Base-by-base conservation (phyloP, 1,140 invertebrate species). In the Diachasma alloeum region DNA sequence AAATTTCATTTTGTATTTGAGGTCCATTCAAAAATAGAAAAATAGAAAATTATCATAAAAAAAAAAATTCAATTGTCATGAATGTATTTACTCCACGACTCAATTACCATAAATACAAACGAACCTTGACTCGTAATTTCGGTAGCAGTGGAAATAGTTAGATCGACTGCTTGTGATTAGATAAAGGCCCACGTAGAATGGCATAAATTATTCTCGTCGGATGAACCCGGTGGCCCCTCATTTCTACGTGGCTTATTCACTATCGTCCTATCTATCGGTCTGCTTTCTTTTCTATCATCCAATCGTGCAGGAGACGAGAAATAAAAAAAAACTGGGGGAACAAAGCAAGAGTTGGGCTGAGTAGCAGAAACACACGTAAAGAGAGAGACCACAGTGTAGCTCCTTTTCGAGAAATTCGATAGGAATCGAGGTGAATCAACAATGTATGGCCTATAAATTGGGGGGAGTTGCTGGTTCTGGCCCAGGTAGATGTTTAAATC, bases 391-490 rank as follows among this genome's bases (percentile, higher is more conserved):
- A 53, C 48, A 53, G 17, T 17, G 48, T n/a, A 53, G 48, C 48
- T 53, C 48, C 48, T 53, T 53, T 53, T 63, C 59, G 24, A 63
- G 22, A 63, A 63, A 26, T 63, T 26, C 59, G 59, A 26, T 53
- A 53, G 59, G 59, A 63, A 63, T 63, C 59, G 59, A 26, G 59
- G 59, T 63, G 59, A 26, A 63, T 63, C 59, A 63, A 63, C 59
- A 11, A 63, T 63, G 24, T 63, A 63, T 63, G 59, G 59, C 22
- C 59, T 31, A 63, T 26, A 26, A 63, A 63, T 26, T 63, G 19
- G 59, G 48, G 48, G 59, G 59, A 63, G 59, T 31, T 26, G 22
- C 59, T 26, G 59, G 26, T 63, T 63, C 59, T 31, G 19, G 19
- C 22, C 24, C 59, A 63, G 59, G 59, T 63, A 63, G 24, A 63